These are phyloP conservation scores for Penaeus indicus DNA, from an alignment of 1,140 invertebrate genomes.

Conservation along the genomic window DNA sequence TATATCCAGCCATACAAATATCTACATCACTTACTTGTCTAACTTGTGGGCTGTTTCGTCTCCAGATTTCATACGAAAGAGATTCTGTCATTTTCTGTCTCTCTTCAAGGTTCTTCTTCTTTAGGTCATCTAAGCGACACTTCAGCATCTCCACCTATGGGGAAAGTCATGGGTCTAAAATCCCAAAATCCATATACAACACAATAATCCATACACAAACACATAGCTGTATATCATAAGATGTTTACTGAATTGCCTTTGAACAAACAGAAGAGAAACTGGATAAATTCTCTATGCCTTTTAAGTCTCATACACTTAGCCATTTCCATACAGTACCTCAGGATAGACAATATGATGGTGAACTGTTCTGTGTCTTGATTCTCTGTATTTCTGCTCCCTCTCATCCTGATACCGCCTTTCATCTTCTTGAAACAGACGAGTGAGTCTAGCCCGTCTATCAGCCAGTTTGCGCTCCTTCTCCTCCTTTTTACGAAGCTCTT, in stretches of 20 bases:
- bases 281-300: no score
- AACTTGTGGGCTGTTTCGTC: conserved; percentile 43
- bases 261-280: no score
- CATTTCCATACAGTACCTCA: conserved; percentile 21
- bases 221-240: no score
- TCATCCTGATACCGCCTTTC: conserved; percentile 44
- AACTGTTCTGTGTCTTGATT: conserved; percentile 17
- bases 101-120: conserved; percentile 57
- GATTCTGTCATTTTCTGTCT: conserved; percentile 52
- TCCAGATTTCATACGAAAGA: conserved; percentile 54
- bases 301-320: neutral
- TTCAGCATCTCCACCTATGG: conserved; percentile 55
- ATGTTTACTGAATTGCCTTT: no score
- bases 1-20: neutral
- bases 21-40: conserved; percentile 40
- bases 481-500: conserved; percentile 56
- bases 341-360: conserved; percentile 53
- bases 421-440: conserved; percentile 45
- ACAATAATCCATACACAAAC: no score
- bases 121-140: conserved; percentile 53
- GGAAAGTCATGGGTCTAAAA: neutral
- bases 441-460: conserved; percentile 37
- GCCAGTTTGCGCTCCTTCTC: conserved; percentile 44
- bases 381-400: conserved; percentile 43
- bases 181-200: no score